Evolutionary conservation across 2,113 vertebrate genomes (phyloP).

Genomic region (Actinemys pallida): DNA sequence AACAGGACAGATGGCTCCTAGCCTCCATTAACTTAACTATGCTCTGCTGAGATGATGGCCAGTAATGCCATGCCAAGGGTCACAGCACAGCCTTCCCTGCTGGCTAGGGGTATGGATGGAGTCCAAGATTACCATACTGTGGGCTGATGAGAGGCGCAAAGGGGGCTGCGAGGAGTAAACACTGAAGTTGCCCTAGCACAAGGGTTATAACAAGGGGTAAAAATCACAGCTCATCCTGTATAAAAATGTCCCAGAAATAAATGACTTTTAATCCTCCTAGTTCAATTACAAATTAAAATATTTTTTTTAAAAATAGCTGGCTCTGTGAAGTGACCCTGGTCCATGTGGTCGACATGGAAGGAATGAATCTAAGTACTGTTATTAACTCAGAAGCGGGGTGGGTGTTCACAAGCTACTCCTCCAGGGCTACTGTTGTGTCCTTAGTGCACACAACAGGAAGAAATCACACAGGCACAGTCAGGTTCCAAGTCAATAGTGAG

Average conservation of each 20-base stretch:
- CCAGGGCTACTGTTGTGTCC: no score
- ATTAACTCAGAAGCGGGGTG: no score
- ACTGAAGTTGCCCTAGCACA: accelerated
- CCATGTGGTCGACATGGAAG: background rate
- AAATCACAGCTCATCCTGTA: background rate
- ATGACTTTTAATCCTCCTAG: background rate
- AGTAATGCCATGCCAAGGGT: accelerated
- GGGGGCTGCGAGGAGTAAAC: background rate
- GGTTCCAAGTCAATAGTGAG: no score
- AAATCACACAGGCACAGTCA: no score
- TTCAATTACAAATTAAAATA: background rate
- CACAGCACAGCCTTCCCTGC: background rate
- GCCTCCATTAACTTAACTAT: no score
- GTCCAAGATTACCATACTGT: background rate
- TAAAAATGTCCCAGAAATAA: background rate
- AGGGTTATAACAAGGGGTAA: background rate
- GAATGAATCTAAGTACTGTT: no score
- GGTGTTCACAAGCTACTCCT: background rate
- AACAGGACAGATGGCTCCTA: background rate
- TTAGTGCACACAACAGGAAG: no score
- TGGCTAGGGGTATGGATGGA: accelerated
- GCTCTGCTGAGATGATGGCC: no score
- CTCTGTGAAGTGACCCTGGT: accelerated
- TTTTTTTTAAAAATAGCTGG: background rate
- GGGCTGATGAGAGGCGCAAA: background rate